Base-by-base conservation (phyloP, 2,888 invertebrate genomes). In the Gymnocheta viridis region DNA sequence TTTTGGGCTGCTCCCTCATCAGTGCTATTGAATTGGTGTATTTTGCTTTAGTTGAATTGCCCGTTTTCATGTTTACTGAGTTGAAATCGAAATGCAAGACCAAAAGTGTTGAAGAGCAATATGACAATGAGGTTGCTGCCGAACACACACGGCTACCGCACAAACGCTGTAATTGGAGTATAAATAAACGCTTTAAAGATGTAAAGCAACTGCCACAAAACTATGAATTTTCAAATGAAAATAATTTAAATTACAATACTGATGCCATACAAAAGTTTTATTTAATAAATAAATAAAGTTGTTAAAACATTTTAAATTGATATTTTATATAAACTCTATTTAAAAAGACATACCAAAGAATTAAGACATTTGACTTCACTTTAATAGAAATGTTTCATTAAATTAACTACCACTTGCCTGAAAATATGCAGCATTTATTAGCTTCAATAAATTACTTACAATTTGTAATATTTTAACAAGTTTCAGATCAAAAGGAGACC, bases 1-100 rank as follows among this genome's bases (percentile, higher is more conserved):
- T 93, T 88, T 87, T 93, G 32, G 93, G 93, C 47, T 92, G 92
- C 47, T 93, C 93, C 7, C 87, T 93, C 32, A 89, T 93, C 77
- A 93, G 93, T 86, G 91, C 89, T 66, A 91, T 92, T 85, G 93
- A 93, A 85, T 66, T 93, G 49, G 78, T 92, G 19, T 93, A 93
- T 82, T 93, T 91, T 77, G 64, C 88, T n/a, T 86, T 88, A 78
- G 88, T 91, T 32, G 91, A 91, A 74, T 78, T 91, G 73, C 91
- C 91, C 0, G 35, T 41, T 1, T 86, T 82, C 38, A 27, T 82
- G 22, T 78, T 24, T 56, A 41, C 12, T 10, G 54, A 85, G 64
- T 47, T 84, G 1, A 62, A 77, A 49, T 2, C 38, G 14, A 58
- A 72, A 32, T 9, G 1, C 0, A 32, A 70, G 24, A 7, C 0